Conservation (phyloP, 2,797 vertebrate species). For the Eidolon dupreanum region DNA sequence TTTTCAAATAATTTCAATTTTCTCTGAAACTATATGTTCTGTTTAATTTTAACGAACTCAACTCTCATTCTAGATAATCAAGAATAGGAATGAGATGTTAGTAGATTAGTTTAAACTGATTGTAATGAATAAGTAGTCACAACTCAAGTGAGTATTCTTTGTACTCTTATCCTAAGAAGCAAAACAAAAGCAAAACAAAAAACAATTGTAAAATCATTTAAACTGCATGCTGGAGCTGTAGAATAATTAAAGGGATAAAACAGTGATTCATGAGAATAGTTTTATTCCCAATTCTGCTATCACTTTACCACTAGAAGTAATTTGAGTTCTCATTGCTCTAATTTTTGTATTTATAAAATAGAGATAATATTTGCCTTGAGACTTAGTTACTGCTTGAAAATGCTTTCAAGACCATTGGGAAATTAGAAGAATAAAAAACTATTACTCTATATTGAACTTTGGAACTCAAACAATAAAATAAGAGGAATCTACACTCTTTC, state of each 20-base stretch:
- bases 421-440: constrained; percentile 16
- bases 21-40: neutral
- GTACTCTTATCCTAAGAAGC: neutral
- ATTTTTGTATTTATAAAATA: constrained; percentile 53
- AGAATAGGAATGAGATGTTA: neutral
- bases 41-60: neutral
- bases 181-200: neutral
- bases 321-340: constrained; percentile 6
- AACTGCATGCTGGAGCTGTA: neutral
- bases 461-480: constrained; percentile 43
- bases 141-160: neutral
- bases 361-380: constrained; percentile 21
- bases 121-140: neutral
- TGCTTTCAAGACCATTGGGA: constrained; percentile 14
- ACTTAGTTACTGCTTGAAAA: constrained; percentile 49
- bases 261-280: neutral
- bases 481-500: neutral
- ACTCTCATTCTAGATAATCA: neutral
- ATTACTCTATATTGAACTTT: constrained; percentile 41
- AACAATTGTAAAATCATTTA: constrained; percentile 6
- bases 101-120: neutral
- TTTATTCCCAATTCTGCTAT: constrained; percentile 17
- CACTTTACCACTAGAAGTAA: constrained; percentile 8
- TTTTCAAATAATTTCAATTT: constrained; percentile 3
- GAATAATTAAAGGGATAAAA: neutral